Conservation (phyloP, 2,113 vertebrate genomes). For the Cynopterus brachyotis region DNA sequence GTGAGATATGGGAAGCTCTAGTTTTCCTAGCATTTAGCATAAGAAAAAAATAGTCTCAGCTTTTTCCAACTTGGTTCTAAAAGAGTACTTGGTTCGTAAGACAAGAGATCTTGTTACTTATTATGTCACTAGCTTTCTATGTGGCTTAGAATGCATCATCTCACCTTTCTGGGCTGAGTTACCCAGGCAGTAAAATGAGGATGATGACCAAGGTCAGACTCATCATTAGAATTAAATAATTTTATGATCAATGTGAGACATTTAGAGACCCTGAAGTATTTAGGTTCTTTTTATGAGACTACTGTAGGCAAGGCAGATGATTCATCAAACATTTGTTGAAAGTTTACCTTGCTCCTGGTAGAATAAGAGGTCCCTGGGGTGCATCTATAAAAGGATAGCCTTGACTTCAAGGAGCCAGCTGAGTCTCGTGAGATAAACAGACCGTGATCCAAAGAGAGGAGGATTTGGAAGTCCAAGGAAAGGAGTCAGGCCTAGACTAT, state of each 20-base stretch:
- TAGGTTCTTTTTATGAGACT: constrained; percentile 17
- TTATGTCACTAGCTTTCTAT: not conserved
- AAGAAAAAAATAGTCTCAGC: not conserved
- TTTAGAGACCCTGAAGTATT: constrained; percentile 27
- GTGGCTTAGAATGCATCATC: not conserved
- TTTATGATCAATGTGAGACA: constrained; percentile 4
- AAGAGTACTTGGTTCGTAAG: constrained; percentile 7
- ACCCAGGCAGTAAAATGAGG: not conserved
- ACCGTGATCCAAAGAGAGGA: not conserved
- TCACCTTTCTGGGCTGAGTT: constrained; percentile 3
- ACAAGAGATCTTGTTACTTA: not conserved
- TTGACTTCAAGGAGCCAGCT: not conserved
- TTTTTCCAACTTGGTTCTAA: not conserved
- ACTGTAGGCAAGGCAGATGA: not conserved
- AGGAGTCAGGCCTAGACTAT: not conserved
- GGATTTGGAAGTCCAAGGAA: not conserved
- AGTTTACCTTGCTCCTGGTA: constrained; percentile 1
- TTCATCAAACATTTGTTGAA: constrained; percentile 21
- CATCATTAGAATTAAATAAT: constrained; percentile 17
- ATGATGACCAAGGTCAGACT: not conserved
- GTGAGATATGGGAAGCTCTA: constrained; percentile 22
- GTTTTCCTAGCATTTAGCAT: not conserved
- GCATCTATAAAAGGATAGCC: not conserved
- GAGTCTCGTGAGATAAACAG: not conserved
- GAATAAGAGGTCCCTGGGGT: not conserved